Base-by-base conservation (phyloP, 1,140 invertebrate species). In the Drosophila pseudoananassae region DNA sequence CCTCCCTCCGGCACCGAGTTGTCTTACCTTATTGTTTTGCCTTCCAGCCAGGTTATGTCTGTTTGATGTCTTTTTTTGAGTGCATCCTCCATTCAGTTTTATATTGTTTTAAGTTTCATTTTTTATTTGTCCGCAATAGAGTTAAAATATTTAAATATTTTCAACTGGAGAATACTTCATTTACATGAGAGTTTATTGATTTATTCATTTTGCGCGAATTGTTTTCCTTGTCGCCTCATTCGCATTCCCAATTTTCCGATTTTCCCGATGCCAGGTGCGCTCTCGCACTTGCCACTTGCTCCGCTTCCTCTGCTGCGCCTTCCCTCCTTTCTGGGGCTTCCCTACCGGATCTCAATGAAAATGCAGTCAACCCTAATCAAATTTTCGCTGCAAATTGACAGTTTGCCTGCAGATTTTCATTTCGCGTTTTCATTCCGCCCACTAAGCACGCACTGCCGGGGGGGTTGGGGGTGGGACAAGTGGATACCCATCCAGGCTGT, bases 331-430 rank as follows among this genome's bases (percentile, higher is more conserved):
- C 1, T 5, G 14, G 38, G 6, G 3, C 12, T 5, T 2, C n/a
- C n/a, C 25, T 36, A 36, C 23, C 17, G 31, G 15, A 17, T 15
- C 43, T 69, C 66, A 68, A 46, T 45, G 66, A 57, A 68, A 81
- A 66, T 47, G 75, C 71, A 65, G 64, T 60, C 54, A 76, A 80
- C 56, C 77, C 61, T 77, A 76, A 80, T 85, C 77, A 85, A 80
- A 85, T 84, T 84, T 79, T 60, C 73, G 31, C 49, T 57, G 59
- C 54, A 79, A 75, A 79, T 72, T 76, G 75, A 66, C 59, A 79
- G 66, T 84, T 76, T 73, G 72, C 61, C 61, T 64, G 73, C 63
- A 85, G 63, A 73, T 80, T 80, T 84, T 61, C 60, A 76, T 76
- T 78, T 76, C 73, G 76, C 59, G 52, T 57, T 76, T 70, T 54